Conservation (phyloP, 2,113 vertebrate species). For the Naja naja region DNA sequence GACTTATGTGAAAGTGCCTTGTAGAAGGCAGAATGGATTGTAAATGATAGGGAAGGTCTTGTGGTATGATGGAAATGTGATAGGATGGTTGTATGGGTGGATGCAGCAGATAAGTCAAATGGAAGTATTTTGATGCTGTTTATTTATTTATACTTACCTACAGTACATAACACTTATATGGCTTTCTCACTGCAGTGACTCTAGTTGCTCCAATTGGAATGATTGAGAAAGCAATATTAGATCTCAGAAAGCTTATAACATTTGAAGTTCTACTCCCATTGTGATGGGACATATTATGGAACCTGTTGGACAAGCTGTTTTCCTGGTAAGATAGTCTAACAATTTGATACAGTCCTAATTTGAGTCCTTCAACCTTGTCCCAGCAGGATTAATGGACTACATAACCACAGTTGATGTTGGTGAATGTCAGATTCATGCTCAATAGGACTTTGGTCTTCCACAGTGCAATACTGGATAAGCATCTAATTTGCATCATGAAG, state of each 20-base stretch:
- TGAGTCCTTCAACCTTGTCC: background rate
- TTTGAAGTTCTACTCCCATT: background rate
- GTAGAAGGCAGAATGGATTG: background rate
- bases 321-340: background rate
- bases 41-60: background rate
- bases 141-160: background rate
- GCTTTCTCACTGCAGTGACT: no score
- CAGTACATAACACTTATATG: background rate
- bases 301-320: background rate
- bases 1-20: background rate
- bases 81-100: background rate
- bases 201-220: background rate
- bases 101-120: background rate
- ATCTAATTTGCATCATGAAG: background rate
- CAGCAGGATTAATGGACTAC: background rate
- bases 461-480: background rate
- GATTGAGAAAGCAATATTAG: background rate
- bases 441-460: background rate
- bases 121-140: background rate
- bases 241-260: background rate
- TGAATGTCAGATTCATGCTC: background rate
- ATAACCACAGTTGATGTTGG: background rate
- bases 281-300: background rate
- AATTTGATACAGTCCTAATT: background rate
- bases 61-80: background rate